Evolutionary conservation across 2,797 vertebrate genomes (phyloP).

Genomic region (Austrolebias charrua): DNA sequence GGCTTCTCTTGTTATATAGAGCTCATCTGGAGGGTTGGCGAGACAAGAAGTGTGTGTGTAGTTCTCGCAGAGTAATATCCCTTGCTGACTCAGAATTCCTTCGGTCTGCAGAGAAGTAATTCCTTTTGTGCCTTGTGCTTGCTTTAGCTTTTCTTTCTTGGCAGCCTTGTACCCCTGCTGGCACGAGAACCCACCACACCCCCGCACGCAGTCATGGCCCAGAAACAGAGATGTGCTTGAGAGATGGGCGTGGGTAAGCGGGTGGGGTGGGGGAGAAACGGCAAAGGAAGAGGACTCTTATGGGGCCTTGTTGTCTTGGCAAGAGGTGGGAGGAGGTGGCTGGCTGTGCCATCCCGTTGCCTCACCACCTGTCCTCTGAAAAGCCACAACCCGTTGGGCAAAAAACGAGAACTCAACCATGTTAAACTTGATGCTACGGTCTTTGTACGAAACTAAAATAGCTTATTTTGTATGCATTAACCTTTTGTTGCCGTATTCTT

Average conservation of each 20-base stretch:
- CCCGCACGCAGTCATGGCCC: constrained; percentile 59
- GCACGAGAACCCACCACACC: constrained; percentile 67
- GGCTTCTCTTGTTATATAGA: constrained; percentile 56
- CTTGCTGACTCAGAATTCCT: constrained; percentile 74
- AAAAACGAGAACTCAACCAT: constrained; percentile 45
- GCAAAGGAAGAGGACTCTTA: constrained; percentile 52
- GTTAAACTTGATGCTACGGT: constrained; percentile 22
- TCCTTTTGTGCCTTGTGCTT: constrained; percentile 48
- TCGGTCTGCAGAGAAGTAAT: constrained; percentile 57
- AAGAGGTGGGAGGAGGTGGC: constrained; percentile 63
- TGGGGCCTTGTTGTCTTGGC: constrained; percentile 68
- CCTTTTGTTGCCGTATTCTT: background rate
- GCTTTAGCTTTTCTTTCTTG: constrained; percentile 53
- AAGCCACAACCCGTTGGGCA: constrained; percentile 48
- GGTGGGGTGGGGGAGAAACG: constrained; percentile 41
- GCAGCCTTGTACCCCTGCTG: constrained; percentile 62
- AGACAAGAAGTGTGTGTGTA: constrained; percentile 42
- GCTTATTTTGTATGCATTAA: background rate
- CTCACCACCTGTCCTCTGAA: constrained; percentile 76
- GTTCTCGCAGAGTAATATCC: constrained; percentile 39
- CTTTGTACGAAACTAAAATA: background rate
- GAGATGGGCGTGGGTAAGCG: constrained; percentile 50
- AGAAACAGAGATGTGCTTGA: constrained; percentile 56
- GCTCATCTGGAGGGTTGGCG: constrained; percentile 40
- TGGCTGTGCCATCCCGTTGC: constrained; percentile 70